Base-by-base conservation (phyloP, 2,113 vertebrate species). In the Toxotes chatareus region DNA sequence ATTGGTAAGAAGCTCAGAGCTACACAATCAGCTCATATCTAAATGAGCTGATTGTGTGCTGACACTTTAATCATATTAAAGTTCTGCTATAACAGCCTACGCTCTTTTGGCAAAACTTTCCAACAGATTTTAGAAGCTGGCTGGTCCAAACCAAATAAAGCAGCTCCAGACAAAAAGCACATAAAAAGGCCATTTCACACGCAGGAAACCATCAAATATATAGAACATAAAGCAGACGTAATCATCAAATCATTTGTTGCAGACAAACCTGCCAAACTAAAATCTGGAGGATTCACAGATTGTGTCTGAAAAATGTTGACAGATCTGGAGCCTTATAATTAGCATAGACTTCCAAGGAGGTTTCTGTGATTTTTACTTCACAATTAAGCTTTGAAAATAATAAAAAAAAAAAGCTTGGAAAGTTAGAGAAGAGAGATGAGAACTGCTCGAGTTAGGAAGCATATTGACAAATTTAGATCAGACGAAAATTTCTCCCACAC, bases 1-100 rank as follows among this genome's bases (percentile, higher is more conserved):
- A 88, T 34, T 96, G 96, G 98, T 99, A 91, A 94, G 96, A 88
- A n/a, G 38, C 64, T 42, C 4, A 0, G 7, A 1, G 9, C 17
- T 3, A 4, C 60, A 42, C 7, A 40, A 10, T 5, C 16, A 67
- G 32, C 12, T 17, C 17, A 47, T 1, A 0, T 53, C 9, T 57
- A 17, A 9, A 32, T 60, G 27, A 27, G 27, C 27, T 44, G 42
- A 44, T 13, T 44, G 42, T 44, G n/a, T n/a, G n/a, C 12, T 1
- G 42, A 13, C 42, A 13, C 12, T 4, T 44, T 44, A 44, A 8
- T 40, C 8, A 8, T 9, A 40, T 40, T 40, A 40, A 40, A 40
- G 9, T 40, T 2, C 38, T 12, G 42, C 10, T 44, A 44, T 44
- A 13, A 12, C 42, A 12, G 40, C 40, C 40, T 42, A 7, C 9